Conservation (phyloP, 2,113 vertebrate species). For the Capra hircus region DNA sequence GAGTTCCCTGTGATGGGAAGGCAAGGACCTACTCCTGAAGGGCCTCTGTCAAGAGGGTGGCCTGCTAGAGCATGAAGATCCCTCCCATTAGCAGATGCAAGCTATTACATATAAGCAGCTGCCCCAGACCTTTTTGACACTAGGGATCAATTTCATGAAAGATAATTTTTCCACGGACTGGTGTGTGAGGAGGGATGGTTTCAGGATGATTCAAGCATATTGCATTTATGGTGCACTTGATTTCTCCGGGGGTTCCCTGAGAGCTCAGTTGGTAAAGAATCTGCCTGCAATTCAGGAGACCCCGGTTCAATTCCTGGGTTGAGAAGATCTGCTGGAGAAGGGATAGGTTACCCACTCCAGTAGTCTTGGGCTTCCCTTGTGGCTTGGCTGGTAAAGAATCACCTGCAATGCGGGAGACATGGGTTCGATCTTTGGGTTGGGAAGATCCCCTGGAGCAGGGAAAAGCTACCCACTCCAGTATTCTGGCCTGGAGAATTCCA, state of each 20-base stretch:
- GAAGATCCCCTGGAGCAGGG: background rate
- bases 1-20: background rate
- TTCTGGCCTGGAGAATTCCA: background rate
- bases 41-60: background rate
- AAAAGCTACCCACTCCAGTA: background rate
- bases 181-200: background rate
- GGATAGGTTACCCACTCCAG: background rate
- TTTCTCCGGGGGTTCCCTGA: background rate
- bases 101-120: background rate
- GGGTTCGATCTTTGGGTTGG: background rate
- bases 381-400: background rate
- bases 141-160: background rate
- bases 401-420: accelerated
- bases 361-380: background rate
- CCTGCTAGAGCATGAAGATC: background rate
- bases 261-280: background rate
- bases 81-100: background rate
- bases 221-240: background rate
- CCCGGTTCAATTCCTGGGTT: accelerated
- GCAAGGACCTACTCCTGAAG: background rate
- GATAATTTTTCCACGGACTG: background rate
- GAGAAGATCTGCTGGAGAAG: background rate
- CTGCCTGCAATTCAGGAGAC: background rate
- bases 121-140: background rate
- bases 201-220: background rate